A percentile compares a stretch with the other conserved stretches of the same genome.
These are phyloP conservation scores for Forbesichthys papilliferus DNA, from an alignment of 2,113 vertebrate species.

Conservation along the genomic window DNA sequence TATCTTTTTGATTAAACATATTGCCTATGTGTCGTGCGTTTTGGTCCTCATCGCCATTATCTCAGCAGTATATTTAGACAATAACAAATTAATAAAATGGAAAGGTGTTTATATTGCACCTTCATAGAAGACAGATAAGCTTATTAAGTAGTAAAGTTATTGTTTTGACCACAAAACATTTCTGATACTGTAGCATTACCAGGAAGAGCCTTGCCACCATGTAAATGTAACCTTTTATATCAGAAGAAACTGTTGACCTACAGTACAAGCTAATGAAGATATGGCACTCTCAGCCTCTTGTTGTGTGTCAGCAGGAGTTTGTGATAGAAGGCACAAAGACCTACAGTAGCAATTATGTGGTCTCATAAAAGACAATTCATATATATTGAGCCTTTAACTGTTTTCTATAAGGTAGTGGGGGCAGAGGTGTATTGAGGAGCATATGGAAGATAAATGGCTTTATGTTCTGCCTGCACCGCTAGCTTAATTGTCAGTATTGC, in stretches of 20 bases:
- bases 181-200: too few species aligned
- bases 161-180: too few species aligned
- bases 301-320: background rate
- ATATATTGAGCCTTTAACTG: constrained; percentile 13
- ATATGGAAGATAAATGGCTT: background rate
- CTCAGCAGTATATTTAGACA: too few species aligned
- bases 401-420: constrained; percentile 5
- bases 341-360: background rate
- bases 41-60: too few species aligned
- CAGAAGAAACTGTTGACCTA: background rate
- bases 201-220: background rate
- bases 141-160: too few species aligned
- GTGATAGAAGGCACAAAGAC: background rate
- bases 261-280: background rate
- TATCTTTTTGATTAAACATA: too few species aligned
- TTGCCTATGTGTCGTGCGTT: too few species aligned
- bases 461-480: background rate
- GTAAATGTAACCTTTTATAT: too few species aligned
- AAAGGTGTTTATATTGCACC: background rate
- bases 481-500: background rate
- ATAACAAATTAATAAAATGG: too few species aligned
- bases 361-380: constrained; percentile 14
- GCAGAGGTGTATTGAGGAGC: background rate
- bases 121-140: background rate
- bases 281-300: background rate